phyloP scores from a whole-genome alignment of 2,113 vertebrate genomes.

The Camelus bactrianus region DNA sequence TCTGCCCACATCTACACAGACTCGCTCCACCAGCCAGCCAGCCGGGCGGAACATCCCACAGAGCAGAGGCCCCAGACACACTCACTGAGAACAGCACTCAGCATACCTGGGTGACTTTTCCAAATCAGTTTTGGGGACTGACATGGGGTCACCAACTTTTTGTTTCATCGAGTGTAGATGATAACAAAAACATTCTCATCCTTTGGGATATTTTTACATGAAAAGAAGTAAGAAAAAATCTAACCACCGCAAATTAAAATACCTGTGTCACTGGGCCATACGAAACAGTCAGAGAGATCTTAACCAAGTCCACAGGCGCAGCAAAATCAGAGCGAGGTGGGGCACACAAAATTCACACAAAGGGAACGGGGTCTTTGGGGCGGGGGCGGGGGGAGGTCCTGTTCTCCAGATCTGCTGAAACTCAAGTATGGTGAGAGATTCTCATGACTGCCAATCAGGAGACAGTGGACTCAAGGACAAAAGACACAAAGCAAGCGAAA shows the following conservation, averaged over 20 bases:
- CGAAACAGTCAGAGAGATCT: neutral
- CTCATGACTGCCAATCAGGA: neutral
- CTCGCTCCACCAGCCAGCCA: neutral
- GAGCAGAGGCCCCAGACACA: neutral
- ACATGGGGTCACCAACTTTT: neutral
- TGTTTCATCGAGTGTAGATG: neutral
- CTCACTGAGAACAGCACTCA: accelerated
- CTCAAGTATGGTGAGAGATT: neutral
- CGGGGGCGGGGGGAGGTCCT: neutral
- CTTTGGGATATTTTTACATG: neutral
- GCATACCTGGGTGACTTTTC: neutral
- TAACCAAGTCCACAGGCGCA: neutral
- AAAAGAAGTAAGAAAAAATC: neutral
- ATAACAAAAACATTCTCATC: neutral
- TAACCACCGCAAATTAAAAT: neutral
- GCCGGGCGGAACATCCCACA: accelerated
- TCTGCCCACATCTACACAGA: accelerated
- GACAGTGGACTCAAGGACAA: neutral
- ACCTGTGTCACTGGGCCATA: neutral
- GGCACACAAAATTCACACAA: accelerated
- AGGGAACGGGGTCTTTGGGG: neutral
- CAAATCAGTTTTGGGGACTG: neutral
- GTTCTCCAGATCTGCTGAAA: neutral
- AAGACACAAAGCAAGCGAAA: neutral
- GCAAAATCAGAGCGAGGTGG: neutral